These are phyloP conservation scores for Leptobrachium leishanense DNA, from an alignment of 2,113 vertebrate species.

Conservation along the genomic window DNA sequence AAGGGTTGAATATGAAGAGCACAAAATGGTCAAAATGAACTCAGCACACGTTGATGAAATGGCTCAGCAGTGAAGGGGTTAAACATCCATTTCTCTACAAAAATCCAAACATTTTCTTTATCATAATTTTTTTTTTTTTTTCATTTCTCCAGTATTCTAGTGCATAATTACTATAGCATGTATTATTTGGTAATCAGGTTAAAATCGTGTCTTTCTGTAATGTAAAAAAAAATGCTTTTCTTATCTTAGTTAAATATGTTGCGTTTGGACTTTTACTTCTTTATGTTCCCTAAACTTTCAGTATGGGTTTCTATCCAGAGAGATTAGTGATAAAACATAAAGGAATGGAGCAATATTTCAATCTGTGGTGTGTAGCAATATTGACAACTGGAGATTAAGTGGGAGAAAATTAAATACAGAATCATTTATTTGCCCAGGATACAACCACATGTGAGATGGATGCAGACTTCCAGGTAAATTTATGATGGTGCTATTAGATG, in stretches of 20 bases:
- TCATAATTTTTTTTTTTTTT: too few species aligned
- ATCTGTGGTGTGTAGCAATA: slow-evolving; percentile 44
- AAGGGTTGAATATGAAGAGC: too few species aligned
- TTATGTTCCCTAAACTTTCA: slow-evolving; percentile 32
- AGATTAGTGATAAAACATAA: slow-evolving; percentile 23
- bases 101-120: too few species aligned
- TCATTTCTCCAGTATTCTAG: too few species aligned
- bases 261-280: background rate
- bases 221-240: too few species aligned
- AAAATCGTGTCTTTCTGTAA: too few species aligned
- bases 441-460: slow-evolving; percentile 41
- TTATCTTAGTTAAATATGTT: background rate
- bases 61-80: too few species aligned
- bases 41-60: too few species aligned
- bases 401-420: slow-evolving; percentile 32
- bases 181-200: too few species aligned
- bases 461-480: slow-evolving; percentile 33
- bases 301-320: slow-evolving; percentile 19
- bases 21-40: too few species aligned
- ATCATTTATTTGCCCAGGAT: slow-evolving; percentile 43
- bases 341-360: slow-evolving; percentile 39
- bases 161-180: too few species aligned
- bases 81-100: too few species aligned
- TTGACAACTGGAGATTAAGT: slow-evolving; percentile 45
- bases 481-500: slow-evolving; percentile 42